These are phyloP conservation scores for Pyrrhura leucotis DNA, from an alignment of 2,797 vertebrate genomes.

Conservation along the genomic window DNA sequence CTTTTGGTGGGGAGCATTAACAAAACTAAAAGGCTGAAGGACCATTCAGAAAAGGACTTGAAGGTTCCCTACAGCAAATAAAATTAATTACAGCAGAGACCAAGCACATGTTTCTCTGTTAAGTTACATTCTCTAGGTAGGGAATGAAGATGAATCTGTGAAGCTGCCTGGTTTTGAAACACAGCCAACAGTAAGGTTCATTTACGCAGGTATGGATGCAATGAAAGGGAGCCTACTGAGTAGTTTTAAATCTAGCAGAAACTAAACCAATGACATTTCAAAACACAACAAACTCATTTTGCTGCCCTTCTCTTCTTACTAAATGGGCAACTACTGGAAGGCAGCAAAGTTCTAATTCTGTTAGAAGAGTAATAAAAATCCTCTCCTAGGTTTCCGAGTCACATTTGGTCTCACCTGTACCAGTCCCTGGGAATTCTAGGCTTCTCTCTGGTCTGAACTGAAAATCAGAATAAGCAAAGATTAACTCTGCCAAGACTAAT, in stretches of 20 bases:
- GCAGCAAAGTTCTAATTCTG: neutral
- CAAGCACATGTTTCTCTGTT: neutral
- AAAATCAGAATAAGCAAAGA: neutral
- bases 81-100: constrained; percentile 29
- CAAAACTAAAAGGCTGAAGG: constrained; percentile 34
- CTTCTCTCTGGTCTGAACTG: neutral
- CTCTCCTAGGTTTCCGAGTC: neutral
- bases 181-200: neutral
- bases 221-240: neutral
- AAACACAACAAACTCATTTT: neutral
- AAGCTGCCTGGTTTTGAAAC: constrained; percentile 19
- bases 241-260: neutral
- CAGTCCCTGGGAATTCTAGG: neutral
- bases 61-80: constrained; percentile 10
- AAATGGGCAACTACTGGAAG: neutral
- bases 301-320: neutral
- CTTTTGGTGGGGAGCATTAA: constrained; percentile 27
- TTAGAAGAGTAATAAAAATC: neutral
- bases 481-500: neutral
- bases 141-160: neutral
- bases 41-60: constrained; percentile 7
- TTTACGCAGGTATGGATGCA: neutral
- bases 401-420: neutral
- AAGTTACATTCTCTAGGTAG: neutral
- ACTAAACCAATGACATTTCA: neutral